Percentiles rank a stretch among this genome's conserved stretches.
Conservation (phyloP, 2,113 vertebrate species). For the Numenius arquata region DNA sequence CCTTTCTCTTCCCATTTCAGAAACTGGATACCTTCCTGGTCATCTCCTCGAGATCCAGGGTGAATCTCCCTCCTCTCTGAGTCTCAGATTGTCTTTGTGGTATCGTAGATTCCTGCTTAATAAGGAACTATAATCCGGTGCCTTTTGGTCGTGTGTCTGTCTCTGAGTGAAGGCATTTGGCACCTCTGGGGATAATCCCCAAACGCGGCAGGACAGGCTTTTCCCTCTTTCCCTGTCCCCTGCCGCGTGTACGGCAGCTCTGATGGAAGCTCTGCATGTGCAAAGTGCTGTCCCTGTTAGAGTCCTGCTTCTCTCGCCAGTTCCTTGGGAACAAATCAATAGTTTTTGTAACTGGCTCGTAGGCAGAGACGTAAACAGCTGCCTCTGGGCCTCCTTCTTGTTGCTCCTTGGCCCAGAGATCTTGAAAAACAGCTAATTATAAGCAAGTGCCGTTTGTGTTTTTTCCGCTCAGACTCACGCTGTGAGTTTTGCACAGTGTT, state of each 20-base stretch:
- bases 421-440: background rate
- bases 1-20: background rate
- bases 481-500: background rate
- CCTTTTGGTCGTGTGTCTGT: background rate
- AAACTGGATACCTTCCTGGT: background rate
- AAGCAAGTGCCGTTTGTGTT: background rate
- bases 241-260: rapidly evolving
- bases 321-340: background rate
- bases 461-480: background rate
- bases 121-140: background rate
- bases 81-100: background rate
- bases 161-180: background rate
- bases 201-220: too few relatives aligned
- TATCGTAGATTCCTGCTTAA: background rate
- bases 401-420: background rate
- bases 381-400: background rate
- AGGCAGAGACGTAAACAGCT: background rate
- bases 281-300: background rate
- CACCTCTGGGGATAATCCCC: background rate
- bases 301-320: background rate
- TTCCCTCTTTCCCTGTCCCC: background rate
- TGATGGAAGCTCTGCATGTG: background rate
- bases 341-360: background rate
- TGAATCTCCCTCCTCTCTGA: background rate
- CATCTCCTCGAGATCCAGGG: rapidly evolving